phyloP scores from a whole-genome alignment of 2,888 invertebrate species.

The Megamerina dolium region DNA sequence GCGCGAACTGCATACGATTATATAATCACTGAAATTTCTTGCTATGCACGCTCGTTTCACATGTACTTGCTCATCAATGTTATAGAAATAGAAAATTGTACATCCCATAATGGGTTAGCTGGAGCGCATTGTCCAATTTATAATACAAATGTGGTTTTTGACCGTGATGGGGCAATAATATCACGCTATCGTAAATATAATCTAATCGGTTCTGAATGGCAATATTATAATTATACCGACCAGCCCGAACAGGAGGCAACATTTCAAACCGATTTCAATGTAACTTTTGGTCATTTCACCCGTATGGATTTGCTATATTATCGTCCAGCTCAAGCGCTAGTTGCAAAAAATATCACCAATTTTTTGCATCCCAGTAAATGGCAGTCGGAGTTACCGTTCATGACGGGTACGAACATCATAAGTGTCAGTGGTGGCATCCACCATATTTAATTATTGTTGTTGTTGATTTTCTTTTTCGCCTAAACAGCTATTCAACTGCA shows the following conservation, averaged over 20 bases:
- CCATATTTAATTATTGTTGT: neutral
- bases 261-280: constrained; percentile 71
- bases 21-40: constrained; percentile 12
- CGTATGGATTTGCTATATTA: constrained; percentile 80
- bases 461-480: neutral
- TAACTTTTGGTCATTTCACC: constrained; percentile 71
- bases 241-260: constrained; percentile 55
- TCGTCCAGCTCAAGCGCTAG: constrained; percentile 56
- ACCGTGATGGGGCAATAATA: constrained; percentile 65
- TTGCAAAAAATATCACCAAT: constrained; percentile 35
- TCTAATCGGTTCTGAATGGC: constrained; percentile 50
- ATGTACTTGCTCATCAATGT: constrained; percentile 54
- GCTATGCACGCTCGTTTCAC: constrained; percentile 45
- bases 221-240: constrained; percentile 48
- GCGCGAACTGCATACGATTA: constrained; percentile 2
- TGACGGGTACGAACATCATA: constrained; percentile 38
- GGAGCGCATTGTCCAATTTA: constrained; percentile 49
- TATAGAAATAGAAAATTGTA: constrained; percentile 52
- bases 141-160: constrained; percentile 74
- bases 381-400: constrained; percentile 73
- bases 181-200: constrained; percentile 50
- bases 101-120: constrained; percentile 11
- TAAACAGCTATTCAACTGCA: constrained; percentile 53
- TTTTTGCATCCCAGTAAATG: constrained; percentile 63
- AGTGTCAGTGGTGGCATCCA: neutral